Conservation (phyloP, 2,888 invertebrate species). For the Flexamia atlantica region DNA sequence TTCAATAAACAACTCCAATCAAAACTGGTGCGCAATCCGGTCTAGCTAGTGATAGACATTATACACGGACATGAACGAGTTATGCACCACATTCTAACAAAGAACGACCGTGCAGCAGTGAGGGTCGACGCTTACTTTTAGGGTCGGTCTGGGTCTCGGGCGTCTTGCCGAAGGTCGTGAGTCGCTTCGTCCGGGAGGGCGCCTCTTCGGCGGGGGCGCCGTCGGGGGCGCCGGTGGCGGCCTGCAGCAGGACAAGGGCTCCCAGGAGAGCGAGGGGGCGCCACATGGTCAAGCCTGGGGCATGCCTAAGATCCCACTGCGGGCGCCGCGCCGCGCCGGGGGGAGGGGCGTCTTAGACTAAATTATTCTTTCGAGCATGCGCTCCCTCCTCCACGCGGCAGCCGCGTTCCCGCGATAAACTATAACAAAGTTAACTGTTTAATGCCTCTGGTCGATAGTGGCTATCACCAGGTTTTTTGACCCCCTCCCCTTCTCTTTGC, state of each 20-base stretch:
- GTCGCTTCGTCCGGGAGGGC: constrained; percentile 39
- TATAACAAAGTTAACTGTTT: constrained; percentile 31
- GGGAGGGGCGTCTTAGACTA: constrained; percentile 23
- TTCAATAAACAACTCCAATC: not conserved
- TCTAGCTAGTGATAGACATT: constrained; percentile 1
- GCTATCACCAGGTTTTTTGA: constrained; percentile 20
- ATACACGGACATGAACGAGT: constrained; percentile 14
- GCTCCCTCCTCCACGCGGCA: not conserved
- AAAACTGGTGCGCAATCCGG: not conserved
- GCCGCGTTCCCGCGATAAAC: constrained; percentile 3
- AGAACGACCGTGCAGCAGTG: constrained; percentile 33
- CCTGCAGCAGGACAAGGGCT: constrained; percentile 55
- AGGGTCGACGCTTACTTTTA: constrained; percentile 38
- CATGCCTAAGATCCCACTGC: constrained; percentile 38
- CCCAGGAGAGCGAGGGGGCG: constrained; percentile 55
- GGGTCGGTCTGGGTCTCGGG: constrained; percentile 55
- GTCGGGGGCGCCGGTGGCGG: constrained; percentile 2
- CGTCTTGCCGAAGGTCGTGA: constrained; percentile 66
- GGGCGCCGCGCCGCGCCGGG: not conserved
- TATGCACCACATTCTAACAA: constrained; percentile 42
- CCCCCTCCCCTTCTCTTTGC: not conserved
- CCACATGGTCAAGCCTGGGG: constrained; percentile 44
- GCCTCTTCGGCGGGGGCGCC: not conserved
- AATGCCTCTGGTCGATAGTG: constrained; percentile 13
- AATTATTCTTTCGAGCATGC: constrained; percentile 30